Percentiles rank a stretch among this genome's conserved stretches.
These are phyloP conservation scores for Thryonomys swinderianus DNA, from an alignment of 2,113 vertebrate genomes.

Conservation along the genomic window DNA sequence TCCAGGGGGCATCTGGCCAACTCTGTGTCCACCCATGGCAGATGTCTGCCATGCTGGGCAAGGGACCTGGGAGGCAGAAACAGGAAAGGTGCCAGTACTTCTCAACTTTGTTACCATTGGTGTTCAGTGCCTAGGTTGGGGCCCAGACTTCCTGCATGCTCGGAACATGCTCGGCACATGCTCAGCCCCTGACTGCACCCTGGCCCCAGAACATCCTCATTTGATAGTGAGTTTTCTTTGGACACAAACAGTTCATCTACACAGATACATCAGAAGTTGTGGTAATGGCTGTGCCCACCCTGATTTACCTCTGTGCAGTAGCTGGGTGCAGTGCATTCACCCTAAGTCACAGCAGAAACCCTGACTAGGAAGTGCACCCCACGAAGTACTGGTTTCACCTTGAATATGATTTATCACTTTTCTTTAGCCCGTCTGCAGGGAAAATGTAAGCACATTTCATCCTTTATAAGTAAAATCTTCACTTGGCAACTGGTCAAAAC, in stretches of 20 bases:
- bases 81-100: background rate
- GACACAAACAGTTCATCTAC: background rate
- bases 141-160: too few relatives aligned
- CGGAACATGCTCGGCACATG: too few relatives aligned
- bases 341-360: background rate
- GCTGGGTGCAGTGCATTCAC: background rate
- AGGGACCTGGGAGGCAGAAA: fast-evolving
- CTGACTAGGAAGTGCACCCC: background rate
- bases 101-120: background rate
- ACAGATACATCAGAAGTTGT: background rate
- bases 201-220: background rate
- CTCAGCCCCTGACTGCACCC: too few relatives aligned
- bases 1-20: background rate
- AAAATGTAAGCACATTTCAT: background rate
- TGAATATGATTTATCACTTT: background rate
- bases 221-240: background rate
- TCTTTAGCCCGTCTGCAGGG: background rate
- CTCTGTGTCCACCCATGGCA: background rate
- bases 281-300: background rate
- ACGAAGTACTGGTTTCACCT: background rate
- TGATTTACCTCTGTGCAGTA: background rate
- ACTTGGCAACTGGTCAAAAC: background rate
- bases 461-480: background rate
- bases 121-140: background rate
- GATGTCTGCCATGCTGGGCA: background rate